A percentile compares a stretch with the other conserved stretches of the same genome.
phyloP scores from a whole-genome alignment of 2,888 invertebrate species.

The Lathronympha strigana region DNA sequence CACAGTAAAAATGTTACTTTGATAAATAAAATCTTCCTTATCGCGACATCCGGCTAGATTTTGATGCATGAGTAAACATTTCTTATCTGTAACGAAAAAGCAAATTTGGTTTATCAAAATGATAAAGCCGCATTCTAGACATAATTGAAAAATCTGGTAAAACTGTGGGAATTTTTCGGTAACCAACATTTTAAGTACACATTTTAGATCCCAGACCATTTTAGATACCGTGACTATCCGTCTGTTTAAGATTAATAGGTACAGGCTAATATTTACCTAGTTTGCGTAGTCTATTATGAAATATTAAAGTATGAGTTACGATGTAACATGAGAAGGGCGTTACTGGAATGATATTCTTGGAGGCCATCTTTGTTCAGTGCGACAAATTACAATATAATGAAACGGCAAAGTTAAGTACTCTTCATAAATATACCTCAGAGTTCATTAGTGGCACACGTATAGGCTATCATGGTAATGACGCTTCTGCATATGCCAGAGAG shows the following conservation, averaged over 20 bases:
- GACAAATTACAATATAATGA: slow-evolving; percentile 32
- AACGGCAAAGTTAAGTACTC: slow-evolving; percentile 33
- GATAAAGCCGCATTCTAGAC: slow-evolving; percentile 54
- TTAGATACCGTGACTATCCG: too few species aligned
- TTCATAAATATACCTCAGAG: slow-evolving; percentile 42
- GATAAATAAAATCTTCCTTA: slow-evolving; percentile 63
- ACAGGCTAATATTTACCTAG: not conserved
- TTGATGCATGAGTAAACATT: slow-evolving; percentile 69
- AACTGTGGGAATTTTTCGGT: slow-evolving; percentile 28
- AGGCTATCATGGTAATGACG: slow-evolving; percentile 24
- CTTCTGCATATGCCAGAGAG: slow-evolving; percentile 10
- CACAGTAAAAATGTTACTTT: slow-evolving; percentile 49
- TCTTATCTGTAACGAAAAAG: slow-evolving; percentile 68
- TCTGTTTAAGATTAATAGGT: slow-evolving; percentile 5
- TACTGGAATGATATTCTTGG: slow-evolving; percentile 11
- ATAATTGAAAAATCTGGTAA: slow-evolving; percentile 28
- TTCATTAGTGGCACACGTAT: slow-evolving; percentile 43
- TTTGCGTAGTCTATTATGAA: not conserved
- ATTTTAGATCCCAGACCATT: not conserved
- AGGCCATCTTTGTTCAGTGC: slow-evolving; percentile 40
- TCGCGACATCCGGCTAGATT: slow-evolving; percentile 73
- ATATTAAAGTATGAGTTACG: not conserved
- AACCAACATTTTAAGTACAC: not conserved
- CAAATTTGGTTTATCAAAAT: slow-evolving; percentile 67
- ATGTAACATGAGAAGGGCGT: slow-evolving; percentile 15